Percentiles rank a stretch among this genome's conserved stretches.
These are phyloP conservation scores for Callaeas wilsoni DNA, from an alignment of 2,113 vertebrate genomes.

Conservation along the genomic window DNA sequence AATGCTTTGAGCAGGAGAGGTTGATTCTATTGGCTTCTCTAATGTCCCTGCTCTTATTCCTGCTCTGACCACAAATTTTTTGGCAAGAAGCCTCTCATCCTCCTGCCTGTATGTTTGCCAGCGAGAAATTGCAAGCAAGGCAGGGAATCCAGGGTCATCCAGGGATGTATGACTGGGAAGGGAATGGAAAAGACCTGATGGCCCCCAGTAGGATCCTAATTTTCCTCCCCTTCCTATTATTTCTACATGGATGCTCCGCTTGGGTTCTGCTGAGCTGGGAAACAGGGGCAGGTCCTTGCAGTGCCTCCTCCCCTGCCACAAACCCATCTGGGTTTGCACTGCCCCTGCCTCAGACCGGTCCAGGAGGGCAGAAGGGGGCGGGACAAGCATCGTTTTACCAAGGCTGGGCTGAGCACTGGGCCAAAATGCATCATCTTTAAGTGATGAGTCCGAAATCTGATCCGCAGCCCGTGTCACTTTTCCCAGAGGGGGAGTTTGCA, in stretches of 20 bases:
- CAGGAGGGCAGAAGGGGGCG: not conserved
- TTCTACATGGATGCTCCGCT: not conserved
- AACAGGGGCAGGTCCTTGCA: not conserved
- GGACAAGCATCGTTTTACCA: not conserved
- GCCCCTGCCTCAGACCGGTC: not conserved
- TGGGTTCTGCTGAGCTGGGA: not conserved
- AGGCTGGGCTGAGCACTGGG: not conserved
- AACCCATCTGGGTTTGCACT: not conserved
- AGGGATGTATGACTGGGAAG: not conserved
- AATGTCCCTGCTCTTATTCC: not conserved
- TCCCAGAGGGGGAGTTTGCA: not conserved
- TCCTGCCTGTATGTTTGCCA: not conserved
- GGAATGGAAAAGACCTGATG: not conserved
- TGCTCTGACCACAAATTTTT: not conserved
- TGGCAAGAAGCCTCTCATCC: not conserved
- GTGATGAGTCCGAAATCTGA: constrained; percentile 18
- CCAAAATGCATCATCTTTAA: not conserved
- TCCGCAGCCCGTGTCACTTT: not conserved
- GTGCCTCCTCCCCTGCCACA: not conserved
- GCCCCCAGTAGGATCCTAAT: not conserved
- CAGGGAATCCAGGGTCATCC: not conserved
- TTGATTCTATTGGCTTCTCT: not conserved
- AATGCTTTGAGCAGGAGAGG: not conserved
- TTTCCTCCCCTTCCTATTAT: not conserved
- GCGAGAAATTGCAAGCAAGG: not conserved